Conservation (phyloP, 1,140 invertebrate genomes). For the Orussus abietinus region DNA sequence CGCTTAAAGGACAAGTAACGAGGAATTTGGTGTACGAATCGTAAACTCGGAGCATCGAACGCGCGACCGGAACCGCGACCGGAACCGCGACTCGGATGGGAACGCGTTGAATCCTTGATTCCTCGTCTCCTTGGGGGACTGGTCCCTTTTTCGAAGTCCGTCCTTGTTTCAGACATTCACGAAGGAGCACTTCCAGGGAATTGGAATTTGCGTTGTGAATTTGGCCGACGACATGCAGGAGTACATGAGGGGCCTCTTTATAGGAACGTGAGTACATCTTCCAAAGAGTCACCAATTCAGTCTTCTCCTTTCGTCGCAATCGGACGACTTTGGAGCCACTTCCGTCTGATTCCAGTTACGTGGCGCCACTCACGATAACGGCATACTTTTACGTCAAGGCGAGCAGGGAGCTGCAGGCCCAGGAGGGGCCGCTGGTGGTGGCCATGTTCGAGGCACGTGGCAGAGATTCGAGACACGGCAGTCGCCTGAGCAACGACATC, state of each 20-base stretch:
- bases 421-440: constrained; percentile 53
- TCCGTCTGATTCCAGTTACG: constrained; percentile 54
- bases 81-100: no score
- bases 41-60: no score
- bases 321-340: neutral
- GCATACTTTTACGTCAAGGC: constrained; percentile 62
- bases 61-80: no score
- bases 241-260: constrained; percentile 60
- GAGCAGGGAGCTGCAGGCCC: constrained; percentile 60
- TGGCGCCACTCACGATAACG: constrained; percentile 60
- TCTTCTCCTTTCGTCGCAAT: constrained; percentile 3
- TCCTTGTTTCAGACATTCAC: constrained; percentile 51
- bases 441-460: constrained; percentile 54
- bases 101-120: no score
- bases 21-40: no score
- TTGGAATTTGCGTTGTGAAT: constrained; percentile 60
- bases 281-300: neutral
- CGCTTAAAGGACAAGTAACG: no score
- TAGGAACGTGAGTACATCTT: constrained; percentile 58
- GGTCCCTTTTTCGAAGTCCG: no score
- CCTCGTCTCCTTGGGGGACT: no score
- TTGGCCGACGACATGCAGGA: constrained; percentile 63
- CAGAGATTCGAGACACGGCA: constrained; percentile 19
- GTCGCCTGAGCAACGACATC: constrained; percentile 31
- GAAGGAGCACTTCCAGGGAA: constrained; percentile 49